A percentile compares a stretch with the other conserved stretches of the same genome.
Conservation (phyloP, 1,140 invertebrate species). For the Choristoneura fumiferana region DNA sequence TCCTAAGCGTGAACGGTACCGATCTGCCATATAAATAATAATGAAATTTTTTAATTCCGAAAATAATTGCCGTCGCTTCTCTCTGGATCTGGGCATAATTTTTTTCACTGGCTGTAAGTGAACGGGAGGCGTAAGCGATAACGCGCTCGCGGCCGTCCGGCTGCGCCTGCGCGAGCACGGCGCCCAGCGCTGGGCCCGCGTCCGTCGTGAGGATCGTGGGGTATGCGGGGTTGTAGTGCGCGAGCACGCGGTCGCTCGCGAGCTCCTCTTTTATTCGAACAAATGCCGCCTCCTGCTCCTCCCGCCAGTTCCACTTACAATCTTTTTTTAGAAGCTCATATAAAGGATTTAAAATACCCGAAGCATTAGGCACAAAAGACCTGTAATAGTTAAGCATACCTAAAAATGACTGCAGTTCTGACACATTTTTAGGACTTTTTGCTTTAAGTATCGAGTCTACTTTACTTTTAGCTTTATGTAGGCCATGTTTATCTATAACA, state of each 20-base stretch:
- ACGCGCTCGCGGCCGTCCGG: conserved; percentile 22
- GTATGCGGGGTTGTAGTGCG: conserved; percentile 34
- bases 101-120: conserved; percentile 42
- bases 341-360: conserved; percentile 39
- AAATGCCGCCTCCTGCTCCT: not conserved
- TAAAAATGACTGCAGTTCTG: conserved; percentile 58
- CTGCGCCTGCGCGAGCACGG: conserved; percentile 1
- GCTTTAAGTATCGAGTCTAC: not conserved
- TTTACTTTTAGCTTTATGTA: conserved; percentile 1
- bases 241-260: conserved; percentile 5
- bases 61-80: conserved; percentile 29
- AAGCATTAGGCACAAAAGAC: conserved; percentile 56
- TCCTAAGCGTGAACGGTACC: not conserved
- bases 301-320: conserved; percentile 2
- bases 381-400: conserved; percentile 69
- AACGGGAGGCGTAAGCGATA: conserved; percentile 57
- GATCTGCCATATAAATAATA: conserved; percentile 30
- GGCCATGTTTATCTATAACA: not conserved
- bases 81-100: conserved; percentile 50
- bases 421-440: conserved; percentile 39
- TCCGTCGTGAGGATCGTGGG: conserved; percentile 23
- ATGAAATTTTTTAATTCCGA: conserved; percentile 47
- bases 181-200: conserved; percentile 19
- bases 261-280: conserved; percentile 2
- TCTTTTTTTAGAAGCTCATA: conserved; percentile 10